Percentiles rank a stretch among this genome's conserved stretches.
Evolutionary conservation across 2,888 invertebrate genomes (phyloP).

Genomic region (Deroplatys truncata): DNA sequence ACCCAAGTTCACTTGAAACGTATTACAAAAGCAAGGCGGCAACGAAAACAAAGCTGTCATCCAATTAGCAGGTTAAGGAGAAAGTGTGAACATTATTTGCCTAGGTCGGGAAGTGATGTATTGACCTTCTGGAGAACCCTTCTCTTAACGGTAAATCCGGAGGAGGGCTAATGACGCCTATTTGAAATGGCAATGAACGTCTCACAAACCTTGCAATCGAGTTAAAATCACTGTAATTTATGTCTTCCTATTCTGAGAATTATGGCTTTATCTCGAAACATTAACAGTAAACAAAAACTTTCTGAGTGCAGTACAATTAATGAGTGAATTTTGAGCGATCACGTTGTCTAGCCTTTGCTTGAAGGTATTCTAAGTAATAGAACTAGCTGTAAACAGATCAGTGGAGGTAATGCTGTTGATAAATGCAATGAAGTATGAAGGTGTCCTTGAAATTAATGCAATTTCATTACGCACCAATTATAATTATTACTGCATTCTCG

Average conservation of each 20-base stretch:
- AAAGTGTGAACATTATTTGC: not conserved
- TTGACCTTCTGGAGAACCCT: not conserved
- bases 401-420: not conserved
- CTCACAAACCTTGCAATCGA: not conserved
- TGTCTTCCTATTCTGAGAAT: not conserved
- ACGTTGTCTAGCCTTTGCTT: too few species aligned
- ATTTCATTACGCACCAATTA: too few species aligned
- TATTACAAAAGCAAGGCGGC: not conserved
- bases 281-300: not conserved
- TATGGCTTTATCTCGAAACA: not conserved
- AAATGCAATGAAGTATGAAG: not conserved
- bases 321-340: not conserved
- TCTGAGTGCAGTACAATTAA: not conserved
- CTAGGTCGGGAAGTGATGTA: not conserved
- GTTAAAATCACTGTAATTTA: not conserved
- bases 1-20: not conserved
- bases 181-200: not conserved
- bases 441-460: not conserved
- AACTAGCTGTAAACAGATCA: not conserved
- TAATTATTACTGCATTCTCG: too few species aligned
- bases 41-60: not conserved
- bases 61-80: not conserved
- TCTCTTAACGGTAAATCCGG: not conserved
- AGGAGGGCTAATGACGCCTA: not conserved
- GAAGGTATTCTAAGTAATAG: not conserved